Conservation (phyloP, 2,113 vertebrate species). For the Dolichotis patagonum region DNA sequence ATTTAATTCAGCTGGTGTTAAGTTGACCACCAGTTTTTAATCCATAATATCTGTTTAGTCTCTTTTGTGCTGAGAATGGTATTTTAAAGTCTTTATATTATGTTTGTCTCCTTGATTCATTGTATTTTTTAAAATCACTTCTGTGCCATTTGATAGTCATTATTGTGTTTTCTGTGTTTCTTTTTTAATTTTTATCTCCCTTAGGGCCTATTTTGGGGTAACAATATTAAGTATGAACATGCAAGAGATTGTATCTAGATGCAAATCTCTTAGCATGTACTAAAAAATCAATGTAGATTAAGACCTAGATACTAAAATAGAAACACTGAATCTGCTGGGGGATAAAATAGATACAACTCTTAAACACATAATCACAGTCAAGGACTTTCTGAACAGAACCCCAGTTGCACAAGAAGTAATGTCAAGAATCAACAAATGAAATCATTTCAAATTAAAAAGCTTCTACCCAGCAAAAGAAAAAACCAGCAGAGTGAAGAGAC, state of each 20-base stretch:
- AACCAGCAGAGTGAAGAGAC: background rate
- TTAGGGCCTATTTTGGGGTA: background rate
- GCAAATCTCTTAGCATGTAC: background rate
- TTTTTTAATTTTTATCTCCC: background rate
- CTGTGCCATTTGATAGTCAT: background rate
- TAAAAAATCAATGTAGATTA: background rate
- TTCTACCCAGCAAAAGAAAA: background rate
- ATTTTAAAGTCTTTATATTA: background rate
- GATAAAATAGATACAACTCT: background rate
- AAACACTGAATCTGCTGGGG: background rate
- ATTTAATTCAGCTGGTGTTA: no score
- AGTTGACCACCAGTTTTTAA: no score
- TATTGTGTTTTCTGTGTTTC: background rate
- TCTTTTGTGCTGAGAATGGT: background rate
- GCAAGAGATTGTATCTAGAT: background rate
- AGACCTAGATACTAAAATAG: background rate
- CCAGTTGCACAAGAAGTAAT: background rate
- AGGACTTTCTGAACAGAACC: background rate
- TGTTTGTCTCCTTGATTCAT: background rate
- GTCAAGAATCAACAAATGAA: background rate
- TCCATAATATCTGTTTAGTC: background rate
- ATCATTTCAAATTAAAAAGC: background rate
- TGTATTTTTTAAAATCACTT: background rate
- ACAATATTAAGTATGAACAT: background rate
- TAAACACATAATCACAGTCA: background rate